phyloP scores from a whole-genome alignment of 2,888 invertebrate genomes.

The Frankliniella fusca region DNA sequence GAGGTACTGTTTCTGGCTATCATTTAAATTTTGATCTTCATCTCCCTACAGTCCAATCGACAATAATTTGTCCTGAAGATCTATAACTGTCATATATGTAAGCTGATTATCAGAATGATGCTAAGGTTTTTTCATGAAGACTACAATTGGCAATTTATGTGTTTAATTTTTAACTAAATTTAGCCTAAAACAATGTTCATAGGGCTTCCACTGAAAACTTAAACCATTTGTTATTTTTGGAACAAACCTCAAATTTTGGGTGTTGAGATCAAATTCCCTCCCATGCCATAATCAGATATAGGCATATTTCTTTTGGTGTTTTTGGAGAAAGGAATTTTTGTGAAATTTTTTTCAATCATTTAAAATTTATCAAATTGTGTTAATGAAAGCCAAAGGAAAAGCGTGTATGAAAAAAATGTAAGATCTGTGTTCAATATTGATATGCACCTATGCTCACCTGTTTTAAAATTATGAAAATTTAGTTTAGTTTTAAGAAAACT shows the following conservation, averaged over 20 bases:
- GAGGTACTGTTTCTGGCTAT: background rate
- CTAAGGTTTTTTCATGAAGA: background rate
- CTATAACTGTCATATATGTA: background rate
- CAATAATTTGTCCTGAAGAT: background rate
- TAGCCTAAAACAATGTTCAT: background rate
- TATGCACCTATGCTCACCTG: slow-evolving; percentile 9
- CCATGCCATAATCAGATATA: background rate
- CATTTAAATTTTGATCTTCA: background rate
- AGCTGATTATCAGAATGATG: background rate
- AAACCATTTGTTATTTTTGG: background rate
- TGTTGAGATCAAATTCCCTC: background rate
- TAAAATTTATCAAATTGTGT: no score
- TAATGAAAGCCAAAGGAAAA: no score
- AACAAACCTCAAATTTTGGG: background rate
- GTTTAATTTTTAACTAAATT: background rate
- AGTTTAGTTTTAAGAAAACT: no score
- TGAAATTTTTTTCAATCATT: no score
- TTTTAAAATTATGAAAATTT: background rate
- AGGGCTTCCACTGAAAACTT: background rate
- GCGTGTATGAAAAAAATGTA: background rate
- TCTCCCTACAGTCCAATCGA: background rate
- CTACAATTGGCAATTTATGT: background rate
- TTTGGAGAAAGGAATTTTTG: background rate
- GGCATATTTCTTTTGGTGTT: background rate
- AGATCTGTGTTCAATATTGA: background rate